Evolutionary conservation across 2,797 vertebrate species (phyloP).

Genomic region (Scyliorhinus canicula): DNA sequence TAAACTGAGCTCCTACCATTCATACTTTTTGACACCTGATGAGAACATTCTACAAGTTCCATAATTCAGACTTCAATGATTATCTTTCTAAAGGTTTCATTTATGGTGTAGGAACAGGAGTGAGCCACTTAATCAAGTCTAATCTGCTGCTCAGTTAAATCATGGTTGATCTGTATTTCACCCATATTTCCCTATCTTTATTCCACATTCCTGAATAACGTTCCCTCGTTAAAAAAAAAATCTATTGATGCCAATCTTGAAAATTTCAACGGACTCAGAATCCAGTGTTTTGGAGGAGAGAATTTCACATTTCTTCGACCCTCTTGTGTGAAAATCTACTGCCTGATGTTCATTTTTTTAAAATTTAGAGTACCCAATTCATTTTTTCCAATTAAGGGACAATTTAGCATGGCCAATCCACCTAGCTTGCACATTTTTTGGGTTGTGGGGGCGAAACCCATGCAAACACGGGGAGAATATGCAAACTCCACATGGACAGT

Average conservation of each 20-base stretch:
- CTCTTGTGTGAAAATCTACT: background rate
- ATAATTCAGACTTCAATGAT: background rate
- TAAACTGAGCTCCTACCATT: background rate
- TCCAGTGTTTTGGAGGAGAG: background rate
- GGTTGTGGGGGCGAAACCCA: too few species aligned
- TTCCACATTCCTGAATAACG: background rate
- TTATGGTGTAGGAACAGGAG: background rate
- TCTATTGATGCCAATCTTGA: background rate
- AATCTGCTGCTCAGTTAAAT: background rate
- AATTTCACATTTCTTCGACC: background rate
- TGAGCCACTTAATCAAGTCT: background rate
- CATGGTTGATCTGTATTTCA: background rate
- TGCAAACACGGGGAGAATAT: too few species aligned
- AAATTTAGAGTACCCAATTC: too few species aligned
- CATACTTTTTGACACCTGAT: background rate
- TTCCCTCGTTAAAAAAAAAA: background rate
- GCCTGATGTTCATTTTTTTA: background rate
- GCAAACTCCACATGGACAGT: too few species aligned
- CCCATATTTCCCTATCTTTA: background rate
- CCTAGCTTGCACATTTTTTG: too few species aligned
- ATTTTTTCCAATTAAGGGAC: too few species aligned
- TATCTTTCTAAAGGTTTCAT: background rate
- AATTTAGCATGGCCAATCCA: too few species aligned
- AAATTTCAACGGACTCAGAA: background rate
- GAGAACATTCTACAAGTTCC: background rate